These are phyloP conservation scores for Chrosomus eos DNA, from an alignment of 2,797 vertebrate species.

Conservation along the genomic window DNA sequence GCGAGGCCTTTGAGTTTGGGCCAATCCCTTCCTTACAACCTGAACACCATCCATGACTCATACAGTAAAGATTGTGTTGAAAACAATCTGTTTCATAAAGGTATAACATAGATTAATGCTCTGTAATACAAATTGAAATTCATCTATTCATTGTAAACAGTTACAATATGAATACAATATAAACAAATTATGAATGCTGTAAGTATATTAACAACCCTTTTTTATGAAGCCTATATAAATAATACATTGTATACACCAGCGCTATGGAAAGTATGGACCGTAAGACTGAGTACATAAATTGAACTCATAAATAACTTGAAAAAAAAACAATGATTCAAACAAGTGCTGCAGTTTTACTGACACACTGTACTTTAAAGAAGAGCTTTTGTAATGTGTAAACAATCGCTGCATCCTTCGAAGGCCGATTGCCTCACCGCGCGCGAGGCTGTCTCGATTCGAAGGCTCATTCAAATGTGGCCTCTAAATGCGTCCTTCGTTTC, in stretches of 20 bases:
- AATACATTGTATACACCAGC: neutral
- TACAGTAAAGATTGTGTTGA: constrained; percentile 73
- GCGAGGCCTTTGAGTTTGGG: constrained; percentile 87
- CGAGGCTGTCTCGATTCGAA: neutral
- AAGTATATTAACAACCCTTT: neutral
- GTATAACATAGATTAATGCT: constrained; percentile 69
- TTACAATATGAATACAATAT: neutral
- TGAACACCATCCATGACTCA: constrained; percentile 71
- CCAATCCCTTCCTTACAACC: constrained; percentile 76
- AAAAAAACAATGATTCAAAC: neutral
- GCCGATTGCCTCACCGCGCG: neutral
- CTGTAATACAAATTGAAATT: neutral
- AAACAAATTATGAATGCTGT: too few relatives aligned
- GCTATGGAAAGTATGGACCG: neutral
- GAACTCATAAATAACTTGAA: neutral
- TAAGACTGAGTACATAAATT: neutral
- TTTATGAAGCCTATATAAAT: neutral
- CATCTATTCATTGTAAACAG: neutral
- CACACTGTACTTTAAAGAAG: neutral
- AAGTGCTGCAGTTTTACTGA: neutral
- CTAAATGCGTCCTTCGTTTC: neutral
- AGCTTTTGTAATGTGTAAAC: constrained; percentile 14
- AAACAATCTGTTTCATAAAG: constrained; percentile 82
- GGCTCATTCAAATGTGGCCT: neutral
- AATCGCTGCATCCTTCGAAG: neutral